Conservation (phyloP, 2,888 invertebrate species). For the Arrhopalites spinosus region DNA sequence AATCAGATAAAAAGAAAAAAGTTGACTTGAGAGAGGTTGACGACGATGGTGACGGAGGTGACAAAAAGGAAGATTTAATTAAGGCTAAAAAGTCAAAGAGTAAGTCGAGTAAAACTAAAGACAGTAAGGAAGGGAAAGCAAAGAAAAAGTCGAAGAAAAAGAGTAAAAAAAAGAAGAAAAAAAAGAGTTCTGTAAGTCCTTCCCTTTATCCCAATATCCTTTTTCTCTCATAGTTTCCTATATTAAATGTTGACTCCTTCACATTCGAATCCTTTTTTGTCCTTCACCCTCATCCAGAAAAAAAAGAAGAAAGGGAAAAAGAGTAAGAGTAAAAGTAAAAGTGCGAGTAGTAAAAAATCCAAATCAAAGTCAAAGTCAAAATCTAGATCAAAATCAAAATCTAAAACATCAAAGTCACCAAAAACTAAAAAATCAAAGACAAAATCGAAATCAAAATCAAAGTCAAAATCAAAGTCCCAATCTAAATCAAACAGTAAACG, state of each 20-base stretch:
- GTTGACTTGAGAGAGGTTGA: not conserved
- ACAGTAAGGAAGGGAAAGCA: constrained; percentile 19
- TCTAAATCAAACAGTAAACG: too few species aligned
- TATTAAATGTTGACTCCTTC: not conserved
- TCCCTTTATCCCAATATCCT: not conserved
- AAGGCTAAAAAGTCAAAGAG: constrained; percentile 7
- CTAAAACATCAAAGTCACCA: too few species aligned
- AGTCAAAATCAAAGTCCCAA: constrained; percentile 5
- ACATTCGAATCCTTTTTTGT: not conserved
- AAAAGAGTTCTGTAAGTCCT: constrained; percentile 23
- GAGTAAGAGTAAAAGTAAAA: constrained; percentile 26
- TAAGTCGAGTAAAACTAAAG: constrained; percentile 9
- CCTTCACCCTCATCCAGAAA: not conserved
- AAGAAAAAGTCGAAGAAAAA: constrained; percentile 21
- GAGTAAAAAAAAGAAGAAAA: constrained; percentile 22
- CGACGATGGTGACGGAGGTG: not conserved
- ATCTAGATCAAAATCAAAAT: constrained; percentile 8
- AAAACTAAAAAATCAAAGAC: too few species aligned
- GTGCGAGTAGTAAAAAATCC: not conserved
- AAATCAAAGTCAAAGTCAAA: constrained; percentile 25
- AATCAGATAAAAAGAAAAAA: constrained; percentile 1
- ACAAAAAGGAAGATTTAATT: not conserved
- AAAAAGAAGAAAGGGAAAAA: constrained; percentile 29
- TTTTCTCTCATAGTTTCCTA: not conserved
- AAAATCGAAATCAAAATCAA: constrained; percentile 14